Conservation (phyloP, 1,140 invertebrate species). For the Rhyacophila brunnea region DNA sequence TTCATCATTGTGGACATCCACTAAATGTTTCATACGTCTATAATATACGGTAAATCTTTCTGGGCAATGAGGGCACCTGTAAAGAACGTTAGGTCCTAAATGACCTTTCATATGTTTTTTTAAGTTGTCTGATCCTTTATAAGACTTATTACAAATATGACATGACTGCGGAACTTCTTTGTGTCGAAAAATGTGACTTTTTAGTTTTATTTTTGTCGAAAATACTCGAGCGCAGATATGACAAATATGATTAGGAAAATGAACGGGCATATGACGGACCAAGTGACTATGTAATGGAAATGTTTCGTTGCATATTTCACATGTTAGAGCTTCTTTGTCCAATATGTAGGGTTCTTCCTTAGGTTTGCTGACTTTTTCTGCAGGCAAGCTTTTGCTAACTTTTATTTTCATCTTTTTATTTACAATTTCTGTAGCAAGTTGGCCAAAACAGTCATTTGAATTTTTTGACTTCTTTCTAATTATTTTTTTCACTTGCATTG, state of each 20-base stretch:
- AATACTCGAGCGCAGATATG: conserved; percentile 39
- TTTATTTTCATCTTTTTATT: conserved; percentile 16
- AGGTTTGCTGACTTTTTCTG: too few relatives aligned
- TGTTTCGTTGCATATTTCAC: conserved; percentile 29
- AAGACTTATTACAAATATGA: conserved; percentile 28
- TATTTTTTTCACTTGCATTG: too few relatives aligned
- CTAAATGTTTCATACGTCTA: conserved; percentile 47
- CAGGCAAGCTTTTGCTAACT: conserved; percentile 25
- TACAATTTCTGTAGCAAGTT: not conserved
- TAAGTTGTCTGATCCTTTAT: conserved; percentile 20
- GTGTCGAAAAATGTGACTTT: conserved; percentile 29
- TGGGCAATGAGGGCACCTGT: conserved; percentile 51
- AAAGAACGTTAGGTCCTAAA: conserved; percentile 35
- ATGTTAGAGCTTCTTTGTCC: conserved; percentile 23
- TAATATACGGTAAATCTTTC: conserved; percentile 51
- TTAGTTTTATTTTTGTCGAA: conserved; percentile 26
- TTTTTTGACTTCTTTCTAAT: too few relatives aligned
- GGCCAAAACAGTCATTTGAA: too few relatives aligned
- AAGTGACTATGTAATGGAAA: conserved; percentile 18
- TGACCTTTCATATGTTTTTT: conserved; percentile 28
- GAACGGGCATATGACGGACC: conserved; percentile 37
- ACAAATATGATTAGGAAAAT: conserved; percentile 38
- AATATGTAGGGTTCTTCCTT: conserved; percentile 18
- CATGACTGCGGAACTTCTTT: conserved; percentile 13
- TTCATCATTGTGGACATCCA: conserved; percentile 42